Evolutionary conservation across 2,113 vertebrate genomes (phyloP).

Genomic region (Conger conger): DNA sequence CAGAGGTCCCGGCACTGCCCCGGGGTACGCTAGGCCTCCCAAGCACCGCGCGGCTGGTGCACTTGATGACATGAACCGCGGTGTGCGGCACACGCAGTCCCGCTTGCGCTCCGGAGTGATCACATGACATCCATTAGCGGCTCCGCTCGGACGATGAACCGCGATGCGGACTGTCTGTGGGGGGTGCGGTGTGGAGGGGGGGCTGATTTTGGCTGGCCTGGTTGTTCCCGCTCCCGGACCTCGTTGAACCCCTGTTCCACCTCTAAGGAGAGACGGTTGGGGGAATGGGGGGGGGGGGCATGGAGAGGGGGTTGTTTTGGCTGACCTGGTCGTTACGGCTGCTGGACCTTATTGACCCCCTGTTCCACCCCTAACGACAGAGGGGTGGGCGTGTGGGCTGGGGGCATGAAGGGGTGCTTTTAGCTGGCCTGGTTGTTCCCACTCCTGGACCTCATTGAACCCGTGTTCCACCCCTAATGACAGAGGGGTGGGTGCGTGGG

Average conservation of each 20-base stretch:
- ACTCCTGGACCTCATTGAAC: neutral
- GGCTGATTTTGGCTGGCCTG: neutral
- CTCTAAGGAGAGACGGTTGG: no score
- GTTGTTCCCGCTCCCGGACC: neutral
- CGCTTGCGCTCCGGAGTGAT: slow-evolving; percentile 30
- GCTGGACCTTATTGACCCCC: no score
- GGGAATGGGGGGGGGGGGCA: no score
- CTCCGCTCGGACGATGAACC: slow-evolving; percentile 36
- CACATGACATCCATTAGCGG: slow-evolving; percentile 32
- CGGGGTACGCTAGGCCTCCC: neutral
- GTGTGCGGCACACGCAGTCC: neutral
- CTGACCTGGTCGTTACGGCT: no score
- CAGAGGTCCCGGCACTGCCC: neutral
- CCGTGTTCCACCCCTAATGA: neutral
- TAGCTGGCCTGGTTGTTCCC: slow-evolving; percentile 8
- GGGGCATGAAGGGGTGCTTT: neutral
- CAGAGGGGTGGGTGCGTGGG: no score
- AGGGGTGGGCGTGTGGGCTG: neutral
- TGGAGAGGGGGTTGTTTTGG: no score
- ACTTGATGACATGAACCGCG: neutral
- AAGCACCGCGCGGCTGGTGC: neutral
- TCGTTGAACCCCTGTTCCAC: neutral
- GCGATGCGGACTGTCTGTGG: neutral
- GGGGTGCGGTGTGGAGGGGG: neutral
- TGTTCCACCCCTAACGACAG: no score